phyloP scores from a whole-genome alignment of 2,797 vertebrate species.

The Xiphorhynchus erythropygius region DNA sequence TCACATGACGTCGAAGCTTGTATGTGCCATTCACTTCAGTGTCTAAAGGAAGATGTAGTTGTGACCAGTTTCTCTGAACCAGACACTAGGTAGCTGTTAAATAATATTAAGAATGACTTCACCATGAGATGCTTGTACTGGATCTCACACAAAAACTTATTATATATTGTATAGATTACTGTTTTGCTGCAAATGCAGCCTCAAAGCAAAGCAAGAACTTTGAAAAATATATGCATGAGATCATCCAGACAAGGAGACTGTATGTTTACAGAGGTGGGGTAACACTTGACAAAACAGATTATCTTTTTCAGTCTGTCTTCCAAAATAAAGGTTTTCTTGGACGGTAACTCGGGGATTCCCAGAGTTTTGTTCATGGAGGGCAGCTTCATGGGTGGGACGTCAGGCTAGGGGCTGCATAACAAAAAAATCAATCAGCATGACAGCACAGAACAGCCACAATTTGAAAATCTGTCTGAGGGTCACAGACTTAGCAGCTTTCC shows the following conservation, averaged over 20 bases:
- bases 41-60: background rate
- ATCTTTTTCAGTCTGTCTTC: slow-evolving; percentile 17
- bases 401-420: background rate
- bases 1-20: background rate
- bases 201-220: slow-evolving; percentile 39
- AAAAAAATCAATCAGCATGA: background rate
- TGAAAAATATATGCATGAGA: slow-evolving; percentile 15
- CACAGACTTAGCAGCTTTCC: background rate
- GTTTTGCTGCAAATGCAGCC: background rate
- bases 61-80: background rate
- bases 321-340: slow-evolving; percentile 39
- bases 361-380: background rate
- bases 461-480: background rate
- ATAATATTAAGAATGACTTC: slow-evolving; percentile 31
- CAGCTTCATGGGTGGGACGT: background rate
- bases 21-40: background rate
- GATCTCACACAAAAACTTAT: background rate
- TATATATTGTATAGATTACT: background rate
- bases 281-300: slow-evolving; percentile 23
- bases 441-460: background rate
- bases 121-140: slow-evolving; percentile 1
- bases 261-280: slow-evolving; percentile 25
- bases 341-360: background rate
- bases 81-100: slow-evolving; percentile 39
- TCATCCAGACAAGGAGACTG: background rate